Evolutionary conservation across 2,113 vertebrate species (phyloP).

Genomic region (Phylloscopus trochilus): DNA sequence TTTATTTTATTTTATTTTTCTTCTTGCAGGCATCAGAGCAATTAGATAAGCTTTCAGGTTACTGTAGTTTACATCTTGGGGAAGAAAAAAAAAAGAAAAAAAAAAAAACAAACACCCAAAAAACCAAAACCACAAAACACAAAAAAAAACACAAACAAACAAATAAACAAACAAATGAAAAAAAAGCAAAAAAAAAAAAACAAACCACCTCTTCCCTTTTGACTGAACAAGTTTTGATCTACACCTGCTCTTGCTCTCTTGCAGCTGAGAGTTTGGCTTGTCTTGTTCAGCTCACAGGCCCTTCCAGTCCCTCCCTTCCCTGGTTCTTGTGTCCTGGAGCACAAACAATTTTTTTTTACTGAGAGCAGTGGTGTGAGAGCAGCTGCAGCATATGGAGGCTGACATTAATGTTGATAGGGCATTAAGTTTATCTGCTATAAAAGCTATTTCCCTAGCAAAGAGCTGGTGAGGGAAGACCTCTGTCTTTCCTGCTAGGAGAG

Average conservation of each 20-base stretch:
- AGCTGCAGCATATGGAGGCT: not conserved
- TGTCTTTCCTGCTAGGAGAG: not conserved
- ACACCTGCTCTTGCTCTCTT: accelerated
- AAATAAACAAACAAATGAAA: no score
- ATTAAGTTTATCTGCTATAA: not conserved
- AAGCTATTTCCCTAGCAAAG: not conserved
- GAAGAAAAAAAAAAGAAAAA: accelerated
- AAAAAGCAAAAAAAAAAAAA: no score
- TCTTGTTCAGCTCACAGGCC: not conserved
- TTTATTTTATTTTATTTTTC: not conserved
- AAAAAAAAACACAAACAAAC: no score
- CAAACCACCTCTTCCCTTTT: not conserved
- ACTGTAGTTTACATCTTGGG: not conserved
- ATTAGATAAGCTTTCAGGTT: not conserved
- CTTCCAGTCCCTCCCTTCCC: not conserved
- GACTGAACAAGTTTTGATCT: not conserved
- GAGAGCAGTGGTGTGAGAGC: not conserved
- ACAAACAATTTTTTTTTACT: not conserved
- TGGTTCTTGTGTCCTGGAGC: not conserved
- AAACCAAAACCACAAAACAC: no score
- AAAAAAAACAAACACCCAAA: no score
- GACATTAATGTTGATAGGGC: not conserved
- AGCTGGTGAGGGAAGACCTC: not conserved
- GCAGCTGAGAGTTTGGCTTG: not conserved
- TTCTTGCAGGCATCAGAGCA: not conserved